Evolutionary conservation across 1,140 invertebrate genomes (phyloP), one percentile per base, ranked within the genome.

Genomic region (Venturia canescens): DNA sequence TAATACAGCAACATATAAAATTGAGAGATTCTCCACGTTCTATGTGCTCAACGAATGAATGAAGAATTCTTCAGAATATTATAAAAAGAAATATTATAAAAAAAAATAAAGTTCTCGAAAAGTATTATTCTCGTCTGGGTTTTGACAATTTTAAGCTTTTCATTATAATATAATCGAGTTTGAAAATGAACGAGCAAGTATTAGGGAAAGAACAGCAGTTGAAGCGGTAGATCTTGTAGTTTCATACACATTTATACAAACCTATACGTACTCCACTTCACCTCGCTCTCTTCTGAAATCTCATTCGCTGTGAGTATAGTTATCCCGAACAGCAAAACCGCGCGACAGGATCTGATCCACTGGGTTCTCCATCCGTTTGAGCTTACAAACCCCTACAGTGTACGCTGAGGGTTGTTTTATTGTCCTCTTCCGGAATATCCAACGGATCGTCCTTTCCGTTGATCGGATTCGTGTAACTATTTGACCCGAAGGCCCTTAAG

Each of bases 1-100:
- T 92, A 92, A 92, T 92, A 86, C 60, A 90, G 89, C 88, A 88
- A 90, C 87, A 88, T 86, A 88, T 86, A 88, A 88, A 91, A 91
- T 91, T 87, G 88, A 88, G 87, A 88, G 86, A 88, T 87, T 88
- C 86, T 63, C 23, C 23, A 23, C 27, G n/a, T 26, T 23, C 3
- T 21, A 4, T 26, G 23, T 63, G 88, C 90, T 90, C 87, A 90
- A 91, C 89, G 60, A 83, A 67, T 71, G 76, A 83, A 71, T 69
- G 75, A 81, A 82, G 48, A 27, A 79, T 2, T 63, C 26, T 29
- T 16, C 2, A 29, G 18, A n/a, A n/a, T n/a, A n/a, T 57, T 27
- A 9, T 29, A 38, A 38, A 72, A 44, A 21, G 50, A 50, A 50
- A 5, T 11, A 57, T 18, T 18, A 23, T 16, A 23, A 3, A 11